Percentiles rank a stretch among this genome's conserved stretches.
phyloP scores from a whole-genome alignment of 2,113 vertebrate species.

The Chloropsis cyanopogon region DNA sequence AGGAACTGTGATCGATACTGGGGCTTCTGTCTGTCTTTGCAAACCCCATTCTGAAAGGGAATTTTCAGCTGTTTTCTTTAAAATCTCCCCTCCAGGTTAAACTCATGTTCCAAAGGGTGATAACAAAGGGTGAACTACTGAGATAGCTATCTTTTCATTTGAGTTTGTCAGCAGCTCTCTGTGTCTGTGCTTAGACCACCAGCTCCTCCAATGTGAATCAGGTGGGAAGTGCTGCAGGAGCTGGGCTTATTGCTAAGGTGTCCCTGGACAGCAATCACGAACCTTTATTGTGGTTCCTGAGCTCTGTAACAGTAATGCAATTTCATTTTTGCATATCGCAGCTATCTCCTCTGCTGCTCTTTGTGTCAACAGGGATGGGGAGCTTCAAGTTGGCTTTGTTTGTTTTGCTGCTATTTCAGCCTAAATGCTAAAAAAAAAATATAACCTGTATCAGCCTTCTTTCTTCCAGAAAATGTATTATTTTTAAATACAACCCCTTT shows the following conservation, averaged over 20 bases:
- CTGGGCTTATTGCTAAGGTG: neutral
- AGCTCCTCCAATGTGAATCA: neutral
- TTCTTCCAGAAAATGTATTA: neutral
- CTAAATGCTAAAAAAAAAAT: neutral
- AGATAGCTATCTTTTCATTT: neutral
- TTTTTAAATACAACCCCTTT: neutral
- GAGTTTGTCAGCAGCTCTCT: neutral
- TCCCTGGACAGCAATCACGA: neutral
- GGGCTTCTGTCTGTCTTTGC: neutral
- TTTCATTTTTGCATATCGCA: neutral
- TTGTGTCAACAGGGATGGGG: neutral
- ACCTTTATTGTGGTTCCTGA: neutral
- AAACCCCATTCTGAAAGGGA: neutral
- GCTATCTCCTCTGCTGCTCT: neutral
- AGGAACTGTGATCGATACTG: neutral
- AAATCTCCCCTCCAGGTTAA: neutral
- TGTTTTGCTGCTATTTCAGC: neutral
- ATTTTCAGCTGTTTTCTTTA: constrained; percentile 1
- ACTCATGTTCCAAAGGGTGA: neutral
- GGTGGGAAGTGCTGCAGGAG: neutral
- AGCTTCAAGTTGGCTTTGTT: neutral
- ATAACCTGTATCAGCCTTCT: neutral
- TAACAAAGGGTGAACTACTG: neutral
- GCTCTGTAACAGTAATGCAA: neutral
- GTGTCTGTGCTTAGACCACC: neutral